These are phyloP conservation scores for Grammomys surdaster DNA, from an alignment of 2,113 vertebrate species.

Conservation along the genomic window DNA sequence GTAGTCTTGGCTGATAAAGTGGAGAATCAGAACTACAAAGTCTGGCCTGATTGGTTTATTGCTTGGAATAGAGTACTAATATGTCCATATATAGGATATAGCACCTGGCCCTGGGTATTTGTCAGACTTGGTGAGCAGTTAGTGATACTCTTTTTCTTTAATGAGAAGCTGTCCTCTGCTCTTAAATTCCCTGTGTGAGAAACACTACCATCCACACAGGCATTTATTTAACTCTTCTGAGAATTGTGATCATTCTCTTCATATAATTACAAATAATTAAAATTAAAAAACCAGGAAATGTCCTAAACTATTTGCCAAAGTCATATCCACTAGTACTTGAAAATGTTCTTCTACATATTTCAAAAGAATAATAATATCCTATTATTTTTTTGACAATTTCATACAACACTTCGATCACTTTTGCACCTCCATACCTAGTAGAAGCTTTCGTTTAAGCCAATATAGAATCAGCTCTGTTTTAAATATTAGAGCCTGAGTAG, in stretches of 20 bases:
- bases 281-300: neutral
- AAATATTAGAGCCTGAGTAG: neutral
- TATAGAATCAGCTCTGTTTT: neutral
- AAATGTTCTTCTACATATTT: neutral
- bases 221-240: conserved; percentile 30
- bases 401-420: neutral
- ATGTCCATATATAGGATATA: neutral
- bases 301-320: conserved; percentile 29
- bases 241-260: neutral
- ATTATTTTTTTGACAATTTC: neutral
- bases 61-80: neutral
- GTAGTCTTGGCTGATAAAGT: neutral
- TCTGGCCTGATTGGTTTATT: neutral
- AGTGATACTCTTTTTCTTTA: neutral
- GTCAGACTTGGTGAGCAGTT: neutral
- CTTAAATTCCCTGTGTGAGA: conserved; percentile 20
- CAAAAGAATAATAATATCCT: neutral
- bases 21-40: neutral
- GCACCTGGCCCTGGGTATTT: too few species aligned
- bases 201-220: neutral
- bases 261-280: neutral
- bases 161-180: conserved; percentile 8
- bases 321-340: neutral
- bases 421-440: neutral
- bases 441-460: neutral